Base-by-base conservation (phyloP, 1,140 invertebrate species). In the Telenomus remus region DNA sequence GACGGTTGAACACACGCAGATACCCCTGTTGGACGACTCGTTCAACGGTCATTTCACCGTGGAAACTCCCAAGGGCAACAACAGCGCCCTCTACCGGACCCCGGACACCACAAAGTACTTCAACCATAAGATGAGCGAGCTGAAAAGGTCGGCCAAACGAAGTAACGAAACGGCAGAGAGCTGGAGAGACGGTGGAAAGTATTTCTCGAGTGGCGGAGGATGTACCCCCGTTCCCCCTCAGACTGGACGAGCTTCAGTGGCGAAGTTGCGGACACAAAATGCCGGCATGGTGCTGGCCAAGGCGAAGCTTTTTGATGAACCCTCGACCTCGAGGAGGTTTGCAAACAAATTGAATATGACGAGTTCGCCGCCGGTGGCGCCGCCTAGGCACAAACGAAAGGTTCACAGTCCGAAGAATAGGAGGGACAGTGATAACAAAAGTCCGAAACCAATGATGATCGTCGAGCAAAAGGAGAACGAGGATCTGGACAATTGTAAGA, bases 221-320 rank as follows among this genome's bases (percentile, higher is more conserved):
- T 73, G 56, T 2, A 80, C 81, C 0, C 73, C 84, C 10, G 66
- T 83, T 39, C 75, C 80, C 12, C 19, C 19, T 1, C 84, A 87
- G 35, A 90, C 87, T 10, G 90, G 91, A 1, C 86, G 92, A 47
- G 89, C 90, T 0, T 93, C 92, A 0, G 87, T 93, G 4, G 91
- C 90, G 0, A 90, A 91, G 79, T 78, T 93, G 5, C 84, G 91
- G 37, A 88, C 87, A 34, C 91, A 92, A 82, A 93, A 93, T 80
- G 91, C 91, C 8, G 92, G 92, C 5, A 92, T 92, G 91, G 92
- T 93, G 0, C 74, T 92, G 34, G 91, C 90, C 0, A 92, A 92
- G 84, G 91, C 91, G 0, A 91, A 90, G 78, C 81, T 92, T 4
- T 93, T 93, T 76, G 91, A 92, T 74, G 66, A 76, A 8, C 11